Percentiles rank a stretch among this genome's conserved stretches.
Conservation (phyloP, 2,888 invertebrate species). For the Eilema depressum region DNA sequence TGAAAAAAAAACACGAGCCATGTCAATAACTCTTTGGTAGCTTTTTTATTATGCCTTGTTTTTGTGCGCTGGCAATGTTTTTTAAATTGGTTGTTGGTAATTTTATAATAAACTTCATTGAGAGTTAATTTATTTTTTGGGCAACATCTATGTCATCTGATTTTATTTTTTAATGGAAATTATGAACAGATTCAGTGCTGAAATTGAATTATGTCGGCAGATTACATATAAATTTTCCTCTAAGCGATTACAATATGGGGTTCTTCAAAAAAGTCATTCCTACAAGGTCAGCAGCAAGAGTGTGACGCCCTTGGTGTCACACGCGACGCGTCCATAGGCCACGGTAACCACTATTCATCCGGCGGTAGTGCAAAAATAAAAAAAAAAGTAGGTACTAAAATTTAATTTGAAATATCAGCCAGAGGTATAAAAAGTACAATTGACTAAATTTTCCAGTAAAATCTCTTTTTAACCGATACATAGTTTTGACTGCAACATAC, state of each 20-base stretch:
- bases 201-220: background rate
- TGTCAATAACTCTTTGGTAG: conserved; percentile 67
- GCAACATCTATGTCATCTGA: background rate
- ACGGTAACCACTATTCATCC: too few species aligned
- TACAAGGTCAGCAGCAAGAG: too few species aligned
- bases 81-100: conserved; percentile 37
- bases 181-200: background rate
- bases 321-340: too few species aligned
- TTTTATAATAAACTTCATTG: conserved; percentile 27
- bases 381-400: too few species aligned
- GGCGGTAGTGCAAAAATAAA: too few species aligned
- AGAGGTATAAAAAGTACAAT: too few species aligned
- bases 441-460: background rate
- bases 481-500: background rate
- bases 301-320: too few species aligned
- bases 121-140: conserved; percentile 3
- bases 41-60: conserved; percentile 43
- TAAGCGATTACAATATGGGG: too few species aligned
- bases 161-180: background rate
- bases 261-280: too few species aligned
- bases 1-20: conserved; percentile 57
- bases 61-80: conserved; percentile 45
- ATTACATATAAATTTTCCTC: background rate
- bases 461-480: background rate
- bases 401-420: too few species aligned